phyloP scores from a whole-genome alignment of 2,113 vertebrate species.

The Eulemur macaco region DNA sequence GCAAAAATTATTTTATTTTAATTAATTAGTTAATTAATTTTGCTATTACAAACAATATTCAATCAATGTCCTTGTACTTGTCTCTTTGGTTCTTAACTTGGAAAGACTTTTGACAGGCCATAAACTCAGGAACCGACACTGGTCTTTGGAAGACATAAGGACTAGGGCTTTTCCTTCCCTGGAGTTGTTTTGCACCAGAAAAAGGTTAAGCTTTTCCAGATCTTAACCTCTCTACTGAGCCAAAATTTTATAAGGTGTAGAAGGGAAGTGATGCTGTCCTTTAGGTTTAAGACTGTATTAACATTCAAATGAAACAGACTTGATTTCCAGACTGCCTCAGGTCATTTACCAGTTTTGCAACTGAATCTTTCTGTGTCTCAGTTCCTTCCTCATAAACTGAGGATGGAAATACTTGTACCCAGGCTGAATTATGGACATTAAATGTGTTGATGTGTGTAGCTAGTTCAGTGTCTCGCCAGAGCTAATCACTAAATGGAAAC shows the following conservation, averaged over 20 bases:
- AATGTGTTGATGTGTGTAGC: neutral
- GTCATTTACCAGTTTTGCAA: neutral
- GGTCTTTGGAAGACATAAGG: neutral
- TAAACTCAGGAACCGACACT: neutral
- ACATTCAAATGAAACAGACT: neutral
- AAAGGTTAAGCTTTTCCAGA: neutral
- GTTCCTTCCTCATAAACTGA: neutral
- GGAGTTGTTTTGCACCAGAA: neutral
- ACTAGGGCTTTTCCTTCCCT: neutral
- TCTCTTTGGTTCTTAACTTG: conserved; percentile 9
- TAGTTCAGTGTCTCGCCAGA: neutral
- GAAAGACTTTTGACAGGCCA: neutral
- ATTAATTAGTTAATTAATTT: neutral
- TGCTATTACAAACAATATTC: neutral
- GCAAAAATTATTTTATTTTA: neutral
- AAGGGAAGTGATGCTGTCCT: neutral
- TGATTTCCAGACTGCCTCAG: neutral
- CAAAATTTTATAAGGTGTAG: neutral
- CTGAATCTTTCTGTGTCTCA: neutral
- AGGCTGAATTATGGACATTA: neutral
- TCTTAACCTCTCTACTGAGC: neutral
- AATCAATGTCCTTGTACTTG: neutral
- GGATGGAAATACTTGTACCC: neutral
- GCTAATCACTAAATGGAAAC: neutral
- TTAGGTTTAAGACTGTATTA: neutral